Evolutionary conservation across 2,113 vertebrate genomes (phyloP).

Genomic region (Henicopernis longicauda): DNA sequence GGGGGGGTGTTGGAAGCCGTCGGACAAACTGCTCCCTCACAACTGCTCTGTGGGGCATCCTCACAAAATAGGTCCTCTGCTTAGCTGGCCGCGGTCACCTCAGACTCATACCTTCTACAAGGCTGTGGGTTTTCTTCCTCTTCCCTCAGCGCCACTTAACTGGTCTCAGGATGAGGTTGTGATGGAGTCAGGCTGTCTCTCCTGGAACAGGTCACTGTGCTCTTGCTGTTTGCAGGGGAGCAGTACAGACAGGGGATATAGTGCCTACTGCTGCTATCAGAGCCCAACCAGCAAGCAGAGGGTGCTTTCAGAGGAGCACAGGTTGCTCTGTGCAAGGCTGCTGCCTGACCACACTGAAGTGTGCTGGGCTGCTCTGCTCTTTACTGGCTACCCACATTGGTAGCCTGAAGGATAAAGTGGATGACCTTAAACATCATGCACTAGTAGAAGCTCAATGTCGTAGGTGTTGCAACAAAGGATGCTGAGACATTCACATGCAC

Average conservation of each 20-base stretch:
- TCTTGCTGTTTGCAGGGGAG: neutral
- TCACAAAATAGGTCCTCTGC: neutral
- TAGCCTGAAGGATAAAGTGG: neutral
- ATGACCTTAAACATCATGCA: neutral
- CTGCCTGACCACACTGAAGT: neutral
- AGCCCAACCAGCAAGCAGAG: neutral
- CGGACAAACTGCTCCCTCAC: neutral
- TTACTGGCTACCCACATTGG: neutral
- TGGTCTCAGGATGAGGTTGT: neutral
- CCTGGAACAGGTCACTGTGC: neutral
- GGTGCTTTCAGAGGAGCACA: neutral
- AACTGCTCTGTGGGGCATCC: neutral
- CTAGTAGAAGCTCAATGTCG: neutral
- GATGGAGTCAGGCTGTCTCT: neutral
- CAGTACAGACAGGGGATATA: neutral
- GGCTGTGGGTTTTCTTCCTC: neutral
- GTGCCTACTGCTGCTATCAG: neutral
- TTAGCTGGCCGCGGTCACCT: neutral
- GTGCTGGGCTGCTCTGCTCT: neutral
- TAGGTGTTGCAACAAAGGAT: neutral
- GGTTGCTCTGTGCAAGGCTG: neutral
- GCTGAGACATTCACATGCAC: neutral
- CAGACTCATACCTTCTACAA: neutral
- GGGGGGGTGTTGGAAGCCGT: rapidly evolving
- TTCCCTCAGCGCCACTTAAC: neutral